Evolutionary conservation across 1,140 invertebrate species (phyloP), one percentile per base, ranked within the genome.

Genomic region (Sycophila sp.): DNA sequence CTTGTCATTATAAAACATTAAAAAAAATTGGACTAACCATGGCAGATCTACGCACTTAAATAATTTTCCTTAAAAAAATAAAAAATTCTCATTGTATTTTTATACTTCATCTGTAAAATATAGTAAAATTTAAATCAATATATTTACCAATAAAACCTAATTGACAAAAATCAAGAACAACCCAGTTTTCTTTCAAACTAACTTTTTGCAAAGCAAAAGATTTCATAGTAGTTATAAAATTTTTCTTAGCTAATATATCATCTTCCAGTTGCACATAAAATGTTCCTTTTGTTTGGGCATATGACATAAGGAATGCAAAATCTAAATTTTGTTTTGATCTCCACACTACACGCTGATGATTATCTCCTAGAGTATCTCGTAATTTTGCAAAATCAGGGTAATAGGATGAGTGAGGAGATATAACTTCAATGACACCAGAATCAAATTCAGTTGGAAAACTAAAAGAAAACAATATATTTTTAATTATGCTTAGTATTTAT

Each of bases 261-360:
- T 99, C 98, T 87, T 99, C 97, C 8, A 99, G 86, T 89, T 98
- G 94, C 17, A 95, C 88, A 75, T 94, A 94, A 81, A 93, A 94
- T 0, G 90, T 93, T 62, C 91, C 92, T 79, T 92, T 92, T 0
- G 90, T 89, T 77, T 96, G 94, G 10, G 93, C 93, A 82, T 98
- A 98, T 72, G 97, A 93, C 97, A 99, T 99, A 0, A 99, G 87
- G 83, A 96, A 99, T 6, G 96, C 93, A 84, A 95, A 97, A 83
- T 99, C 97, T 47, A 98, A 87, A 85, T 98, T 98, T 84, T 99
- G 97, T 81, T 99, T 99, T 1, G 96, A 96, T 53, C 97, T 88
- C 97, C 97, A 99, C 74, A 92, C 89, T 0, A 98, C 94, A 28
- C 97, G 88, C 78, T 98, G 95, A 68, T 90, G 87, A 4, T 95